Percentiles rank a stretch among this genome's conserved stretches.
Evolutionary conservation across 2,888 invertebrate species (phyloP).

Genomic region (Ditylenchus weischeri): DNA sequence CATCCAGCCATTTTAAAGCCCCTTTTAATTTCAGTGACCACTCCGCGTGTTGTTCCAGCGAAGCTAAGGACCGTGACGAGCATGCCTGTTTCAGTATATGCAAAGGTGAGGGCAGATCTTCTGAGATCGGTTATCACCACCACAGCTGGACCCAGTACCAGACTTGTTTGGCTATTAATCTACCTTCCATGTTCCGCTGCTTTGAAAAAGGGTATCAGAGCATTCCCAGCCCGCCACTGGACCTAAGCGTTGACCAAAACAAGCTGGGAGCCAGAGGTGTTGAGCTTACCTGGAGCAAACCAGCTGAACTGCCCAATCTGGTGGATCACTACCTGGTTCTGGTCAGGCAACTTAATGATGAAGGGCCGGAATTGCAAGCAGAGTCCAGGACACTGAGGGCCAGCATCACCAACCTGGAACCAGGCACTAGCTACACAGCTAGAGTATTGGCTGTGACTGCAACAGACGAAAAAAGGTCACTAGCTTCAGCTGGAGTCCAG

Average conservation of each 20-base stretch:
- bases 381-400: background rate
- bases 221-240: conserved; percentile 42
- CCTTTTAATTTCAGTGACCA: conserved; percentile 42
- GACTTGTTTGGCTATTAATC: conserved; percentile 49
- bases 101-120: conserved; percentile 7
- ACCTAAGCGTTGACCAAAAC: conserved; percentile 15
- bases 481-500: conserved; percentile 27
- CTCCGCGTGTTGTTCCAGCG: conserved; percentile 41
- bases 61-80: conserved; percentile 40
- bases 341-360: conserved; percentile 7
- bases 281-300: conserved; percentile 30
- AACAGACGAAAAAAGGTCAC: conserved; percentile 26
- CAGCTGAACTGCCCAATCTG: conserved; percentile 27
- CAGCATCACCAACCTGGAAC: conserved; percentile 19
- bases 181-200: conserved; percentile 46
- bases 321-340: conserved; percentile 30
- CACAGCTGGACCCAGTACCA: conserved; percentile 16
- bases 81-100: conserved; percentile 49
- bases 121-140: background rate
- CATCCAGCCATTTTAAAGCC: conserved; percentile 8
- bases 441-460: conserved; percentile 21
- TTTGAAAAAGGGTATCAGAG: conserved; percentile 38
- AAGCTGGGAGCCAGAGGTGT: conserved; percentile 16
- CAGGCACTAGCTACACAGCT: conserved; percentile 33
- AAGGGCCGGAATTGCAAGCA: conserved; percentile 4